Percentiles rank a stretch among this genome's conserved stretches.
Evolutionary conservation across 2,113 vertebrate species (phyloP).

Genomic region (Sterrhoptilus dennistouni): DNA sequence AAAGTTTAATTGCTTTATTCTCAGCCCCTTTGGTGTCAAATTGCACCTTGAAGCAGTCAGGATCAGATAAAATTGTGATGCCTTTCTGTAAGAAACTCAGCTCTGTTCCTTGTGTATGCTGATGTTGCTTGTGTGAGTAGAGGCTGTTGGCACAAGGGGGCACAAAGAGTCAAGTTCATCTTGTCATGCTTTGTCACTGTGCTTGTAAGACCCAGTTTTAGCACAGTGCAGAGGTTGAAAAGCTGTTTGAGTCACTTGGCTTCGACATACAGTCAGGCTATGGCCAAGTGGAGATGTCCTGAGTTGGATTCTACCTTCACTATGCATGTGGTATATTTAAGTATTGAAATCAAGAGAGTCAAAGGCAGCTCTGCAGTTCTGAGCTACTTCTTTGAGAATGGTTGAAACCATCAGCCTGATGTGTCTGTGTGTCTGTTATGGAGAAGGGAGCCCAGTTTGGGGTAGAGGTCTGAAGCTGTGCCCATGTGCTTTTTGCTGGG

Average conservation of each 20-base stretch:
- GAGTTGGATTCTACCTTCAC: background rate
- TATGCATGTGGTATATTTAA: background rate
- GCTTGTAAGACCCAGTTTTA: background rate
- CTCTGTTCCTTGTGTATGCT: background rate
- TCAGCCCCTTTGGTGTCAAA: background rate
- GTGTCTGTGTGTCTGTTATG: background rate
- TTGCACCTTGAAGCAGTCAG: background rate
- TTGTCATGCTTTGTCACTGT: rapidly evolving
- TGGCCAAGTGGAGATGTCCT: background rate
- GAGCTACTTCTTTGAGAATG: background rate
- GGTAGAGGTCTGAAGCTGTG: background rate
- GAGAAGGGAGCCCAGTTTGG: background rate
- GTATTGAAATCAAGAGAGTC: background rate
- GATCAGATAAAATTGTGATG: background rate
- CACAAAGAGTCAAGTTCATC: background rate
- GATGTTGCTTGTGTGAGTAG: background rate
- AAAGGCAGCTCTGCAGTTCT: background rate
- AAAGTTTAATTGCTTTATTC: background rate
- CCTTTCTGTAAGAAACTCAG: background rate
- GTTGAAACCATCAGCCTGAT: background rate
- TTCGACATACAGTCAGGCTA: rapidly evolving
- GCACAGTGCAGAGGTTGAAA: background rate
- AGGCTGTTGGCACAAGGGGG: conserved; percentile 1
- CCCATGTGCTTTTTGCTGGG: background rate
- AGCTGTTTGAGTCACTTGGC: background rate